Percentiles rank a stretch among this genome's conserved stretches.
phyloP scores from a whole-genome alignment of 1,140 invertebrate genomes.

The Drosophila nikananu region DNA sequence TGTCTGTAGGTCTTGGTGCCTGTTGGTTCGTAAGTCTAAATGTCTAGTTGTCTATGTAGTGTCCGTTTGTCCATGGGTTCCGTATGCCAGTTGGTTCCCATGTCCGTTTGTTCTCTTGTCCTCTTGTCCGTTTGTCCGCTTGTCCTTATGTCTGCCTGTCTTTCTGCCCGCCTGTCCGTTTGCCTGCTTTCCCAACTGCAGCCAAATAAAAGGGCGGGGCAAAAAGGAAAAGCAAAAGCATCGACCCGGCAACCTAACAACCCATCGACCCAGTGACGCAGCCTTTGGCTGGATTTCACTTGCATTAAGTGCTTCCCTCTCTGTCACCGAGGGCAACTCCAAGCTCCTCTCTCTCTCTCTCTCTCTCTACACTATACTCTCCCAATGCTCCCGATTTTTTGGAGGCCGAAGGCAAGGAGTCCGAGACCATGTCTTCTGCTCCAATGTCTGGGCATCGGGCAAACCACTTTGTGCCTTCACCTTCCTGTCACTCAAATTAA shows the following conservation, averaged over 20 bases:
- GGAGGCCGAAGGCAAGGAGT: background rate
- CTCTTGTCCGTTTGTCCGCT: conserved; percentile 7
- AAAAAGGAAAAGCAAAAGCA: conserved; percentile 20
- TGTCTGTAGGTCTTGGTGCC: conserved; percentile 13
- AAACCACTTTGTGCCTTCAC: conserved; percentile 74
- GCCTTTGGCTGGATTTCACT: conserved; percentile 68
- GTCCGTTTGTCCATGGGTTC: conserved; percentile 6
- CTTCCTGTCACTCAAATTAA: conserved; percentile 78
- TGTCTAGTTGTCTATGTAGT: conserved; percentile 28
- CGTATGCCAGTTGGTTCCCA: conserved; percentile 2
- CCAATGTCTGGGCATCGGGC: conserved; percentile 35
- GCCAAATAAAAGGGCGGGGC: conserved; percentile 16
- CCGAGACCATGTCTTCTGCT: conserved; percentile 18
- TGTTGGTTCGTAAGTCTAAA: conserved; percentile 11
- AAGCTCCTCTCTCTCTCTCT: background rate
- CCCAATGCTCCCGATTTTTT: background rate
- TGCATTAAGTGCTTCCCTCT: conserved; percentile 76
- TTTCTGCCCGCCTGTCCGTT: background rate
- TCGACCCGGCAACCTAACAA: conserved; percentile 50
- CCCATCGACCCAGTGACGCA: conserved; percentile 68
- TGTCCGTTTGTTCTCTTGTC: background rate
- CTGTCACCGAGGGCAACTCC: conserved; percentile 17
- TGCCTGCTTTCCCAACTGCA: conserved; percentile 17
- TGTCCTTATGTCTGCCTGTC: conserved; percentile 3
- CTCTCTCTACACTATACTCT: background rate